These are phyloP conservation scores for Percopsis omiscomaycus DNA, from an alignment of 2,797 vertebrate species.

Conservation along the genomic window DNA sequence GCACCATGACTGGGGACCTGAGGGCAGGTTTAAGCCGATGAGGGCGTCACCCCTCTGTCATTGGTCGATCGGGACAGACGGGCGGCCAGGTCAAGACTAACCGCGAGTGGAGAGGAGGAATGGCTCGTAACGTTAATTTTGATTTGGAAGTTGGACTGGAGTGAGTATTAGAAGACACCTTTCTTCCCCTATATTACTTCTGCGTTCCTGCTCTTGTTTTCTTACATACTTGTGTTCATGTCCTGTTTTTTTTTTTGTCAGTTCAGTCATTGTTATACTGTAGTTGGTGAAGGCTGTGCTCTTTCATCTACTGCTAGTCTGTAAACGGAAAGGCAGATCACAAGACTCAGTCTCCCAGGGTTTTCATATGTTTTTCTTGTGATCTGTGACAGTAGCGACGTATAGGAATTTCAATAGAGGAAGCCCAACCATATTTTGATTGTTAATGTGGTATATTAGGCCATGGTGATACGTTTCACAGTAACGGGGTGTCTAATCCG, in stretches of 20 bases:
- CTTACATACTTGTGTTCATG: neutral
- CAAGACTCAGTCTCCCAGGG: neutral
- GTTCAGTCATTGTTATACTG: neutral
- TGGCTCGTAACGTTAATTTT: constrained; percentile 69
- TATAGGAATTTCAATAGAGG: too few species aligned
- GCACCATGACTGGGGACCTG: constrained; percentile 54
- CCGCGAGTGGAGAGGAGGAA: constrained; percentile 40
- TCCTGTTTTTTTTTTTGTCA: constrained; percentile 1
- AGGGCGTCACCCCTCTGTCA: constrained; percentile 45
- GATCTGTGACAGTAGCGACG: neutral
- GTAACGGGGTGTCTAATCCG: too few species aligned
- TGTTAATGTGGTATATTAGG: too few species aligned
- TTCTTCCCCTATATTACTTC: neutral
- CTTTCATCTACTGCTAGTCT: constrained; percentile 17
- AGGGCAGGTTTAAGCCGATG: constrained; percentile 42
- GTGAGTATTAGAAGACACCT: constrained; percentile 60
- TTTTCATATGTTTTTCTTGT: constrained; percentile 14
- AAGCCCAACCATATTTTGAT: too few species aligned
- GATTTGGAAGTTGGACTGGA: constrained; percentile 67
- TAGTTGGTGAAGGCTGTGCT: constrained; percentile 1
- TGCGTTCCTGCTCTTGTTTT: neutral
- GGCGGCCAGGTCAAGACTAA: neutral
- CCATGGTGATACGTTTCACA: too few species aligned
- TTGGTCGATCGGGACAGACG: constrained; percentile 1
- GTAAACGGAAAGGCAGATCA: neutral